Conservation (phyloP, 2,113 vertebrate genomes). For the Nestor notabilis region DNA sequence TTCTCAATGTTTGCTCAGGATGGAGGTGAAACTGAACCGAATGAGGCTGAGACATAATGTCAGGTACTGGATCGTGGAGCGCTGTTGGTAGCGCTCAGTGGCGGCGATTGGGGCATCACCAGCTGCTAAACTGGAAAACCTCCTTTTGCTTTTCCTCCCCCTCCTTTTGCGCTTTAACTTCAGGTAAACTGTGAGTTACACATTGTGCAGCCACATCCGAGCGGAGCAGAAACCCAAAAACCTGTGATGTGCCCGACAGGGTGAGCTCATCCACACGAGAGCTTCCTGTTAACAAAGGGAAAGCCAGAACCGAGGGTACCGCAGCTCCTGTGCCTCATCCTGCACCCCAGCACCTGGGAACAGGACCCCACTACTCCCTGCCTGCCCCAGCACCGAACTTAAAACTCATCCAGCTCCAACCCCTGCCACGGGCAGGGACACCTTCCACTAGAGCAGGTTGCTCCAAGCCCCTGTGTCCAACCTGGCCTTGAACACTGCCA, state of each 20-base stretch:
- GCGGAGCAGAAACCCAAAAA: neutral
- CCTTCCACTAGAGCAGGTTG: neutral
- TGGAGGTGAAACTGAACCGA: neutral
- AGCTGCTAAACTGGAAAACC: neutral
- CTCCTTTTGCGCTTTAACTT: neutral
- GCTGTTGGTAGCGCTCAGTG: neutral
- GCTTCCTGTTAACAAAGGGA: neutral
- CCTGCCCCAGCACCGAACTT: neutral
- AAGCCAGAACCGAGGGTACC: neutral
- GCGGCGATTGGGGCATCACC: neutral
- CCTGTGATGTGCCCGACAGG: neutral
- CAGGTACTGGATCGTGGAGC: neutral
- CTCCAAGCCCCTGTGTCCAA: neutral
- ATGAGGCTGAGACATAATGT: neutral
- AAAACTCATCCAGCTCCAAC: neutral
- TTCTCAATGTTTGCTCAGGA: neutral
- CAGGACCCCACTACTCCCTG: neutral
- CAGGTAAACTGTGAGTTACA: neutral
- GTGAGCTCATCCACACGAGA: neutral
- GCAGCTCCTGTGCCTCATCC: neutral
- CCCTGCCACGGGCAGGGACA: accelerated
- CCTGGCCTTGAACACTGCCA: neutral
- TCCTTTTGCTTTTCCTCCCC: neutral
- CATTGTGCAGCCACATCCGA: neutral
- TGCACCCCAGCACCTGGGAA: neutral